A percentile compares a stretch with the other conserved stretches of the same genome.
phyloP scores from a whole-genome alignment of 1,140 invertebrate species.

The Nasonia giraulti region DNA sequence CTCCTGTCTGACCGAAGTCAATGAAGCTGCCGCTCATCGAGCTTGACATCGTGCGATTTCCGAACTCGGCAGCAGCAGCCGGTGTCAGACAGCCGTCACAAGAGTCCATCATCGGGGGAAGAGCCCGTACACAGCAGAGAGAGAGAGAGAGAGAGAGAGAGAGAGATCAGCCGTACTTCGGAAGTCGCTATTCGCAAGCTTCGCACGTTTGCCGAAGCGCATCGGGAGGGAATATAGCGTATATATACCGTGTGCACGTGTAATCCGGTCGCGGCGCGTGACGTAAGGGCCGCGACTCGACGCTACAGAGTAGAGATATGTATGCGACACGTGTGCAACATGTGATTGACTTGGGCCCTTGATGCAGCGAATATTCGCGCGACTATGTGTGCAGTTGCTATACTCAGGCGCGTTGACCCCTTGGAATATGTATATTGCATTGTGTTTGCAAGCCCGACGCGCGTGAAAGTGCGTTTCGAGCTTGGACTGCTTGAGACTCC shows the following conservation, averaged over 20 bases:
- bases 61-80: background rate
- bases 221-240: background rate
- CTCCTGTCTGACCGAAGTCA: background rate
- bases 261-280: background rate
- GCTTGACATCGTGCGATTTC: background rate
- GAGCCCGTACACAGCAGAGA: too few species aligned
- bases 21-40: background rate
- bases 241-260: background rate
- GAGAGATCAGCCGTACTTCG: background rate
- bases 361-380: background rate
- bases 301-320: background rate
- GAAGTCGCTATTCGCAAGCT: background rate
- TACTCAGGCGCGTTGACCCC: background rate
- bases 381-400: too few species aligned
- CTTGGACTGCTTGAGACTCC: background rate
- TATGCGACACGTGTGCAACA: constrained; percentile 46
- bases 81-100: too few species aligned
- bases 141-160: too few species aligned
- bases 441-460: background rate
- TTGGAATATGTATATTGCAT: background rate
- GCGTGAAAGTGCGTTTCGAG: background rate
- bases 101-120: too few species aligned
- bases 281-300: background rate
- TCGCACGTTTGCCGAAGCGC: constrained; percentile 18
- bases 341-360: constrained; percentile 43